Evolutionary conservation across 1,140 invertebrate genomes (phyloP).

Genomic region (Drosophila takahashii): DNA sequence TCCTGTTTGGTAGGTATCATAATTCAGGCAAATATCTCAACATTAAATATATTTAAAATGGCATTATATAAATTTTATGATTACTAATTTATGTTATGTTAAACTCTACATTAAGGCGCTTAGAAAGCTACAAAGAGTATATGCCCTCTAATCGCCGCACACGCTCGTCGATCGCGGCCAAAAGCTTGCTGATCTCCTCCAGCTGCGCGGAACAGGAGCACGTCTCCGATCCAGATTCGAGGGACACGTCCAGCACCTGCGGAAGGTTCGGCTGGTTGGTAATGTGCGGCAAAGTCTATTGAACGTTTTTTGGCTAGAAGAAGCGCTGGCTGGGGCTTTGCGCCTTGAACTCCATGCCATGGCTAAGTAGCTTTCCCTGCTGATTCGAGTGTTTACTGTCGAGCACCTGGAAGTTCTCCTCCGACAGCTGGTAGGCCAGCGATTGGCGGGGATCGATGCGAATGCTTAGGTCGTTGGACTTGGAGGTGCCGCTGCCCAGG

Average conservation of each 20-base stretch:
- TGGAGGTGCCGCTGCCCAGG: constrained; percentile 17
- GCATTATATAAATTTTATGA: too few relatives aligned
- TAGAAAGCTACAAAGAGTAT: constrained; percentile 32
- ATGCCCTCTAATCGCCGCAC: constrained; percentile 57
- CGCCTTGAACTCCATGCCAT: constrained; percentile 18
- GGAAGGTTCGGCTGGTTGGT: constrained; percentile 53
- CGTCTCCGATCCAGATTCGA: constrained; percentile 57
- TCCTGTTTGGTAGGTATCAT: too few relatives aligned
- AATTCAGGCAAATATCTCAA: too few relatives aligned
- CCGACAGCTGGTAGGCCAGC: constrained; percentile 55
- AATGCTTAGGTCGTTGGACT: constrained; percentile 66
- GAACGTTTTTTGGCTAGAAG: constrained; percentile 27
- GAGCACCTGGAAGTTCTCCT: constrained; percentile 80
- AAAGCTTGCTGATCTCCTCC: constrained; percentile 42
- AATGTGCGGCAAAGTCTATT: constrained; percentile 23
- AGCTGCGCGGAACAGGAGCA: constrained; percentile 56
- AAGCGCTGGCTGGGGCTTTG: constrained; percentile 16
- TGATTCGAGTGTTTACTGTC: constrained; percentile 70
- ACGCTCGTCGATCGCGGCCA: constrained; percentile 51
- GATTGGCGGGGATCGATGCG: constrained; percentile 75
- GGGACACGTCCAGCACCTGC: constrained; percentile 68
- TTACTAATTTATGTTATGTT: background rate
- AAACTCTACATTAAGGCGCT: background rate
- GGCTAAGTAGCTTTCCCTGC: constrained; percentile 1
- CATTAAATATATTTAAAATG: too few relatives aligned